Base-by-base conservation (phyloP, 2,888 invertebrate genomes). In the Drosophila longiperda region DNA sequence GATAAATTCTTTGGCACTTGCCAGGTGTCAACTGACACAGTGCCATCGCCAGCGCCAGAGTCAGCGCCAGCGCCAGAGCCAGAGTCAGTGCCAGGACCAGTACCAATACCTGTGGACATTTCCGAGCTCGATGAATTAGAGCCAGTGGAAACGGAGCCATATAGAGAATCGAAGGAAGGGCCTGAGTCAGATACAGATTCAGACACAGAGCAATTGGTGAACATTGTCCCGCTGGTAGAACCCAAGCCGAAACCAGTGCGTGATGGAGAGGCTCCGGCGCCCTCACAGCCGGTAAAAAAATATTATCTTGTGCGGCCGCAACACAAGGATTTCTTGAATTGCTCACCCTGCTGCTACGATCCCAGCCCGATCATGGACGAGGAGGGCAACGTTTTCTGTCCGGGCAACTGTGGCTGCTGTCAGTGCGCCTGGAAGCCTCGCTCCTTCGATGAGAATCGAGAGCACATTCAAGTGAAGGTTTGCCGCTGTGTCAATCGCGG, bases 381-480 rank as follows among this genome's bases (percentile, higher is more conserved):
- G 12, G 80, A 83, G 0, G 85, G 87, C 3, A 82, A 79, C 11
- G 82, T 91, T 1, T 87, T 91, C 48, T 92, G 92, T 60, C 91
- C 92, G 0, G 85, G 82, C 26, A 84, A 90, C 29, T 92, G 92
- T 32, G 92, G 91, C 3, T 92, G 92, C 57, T 92, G 91, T 38
- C 73, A 83, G 42, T 92, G 92, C 45, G 81, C 92, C 0, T 92
- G 92, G 92, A 82, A 76, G 26, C 69, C 60, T 1, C 88, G 83
- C 2, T 66, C 72, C 3, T 74, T 75, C 3, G 59, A 73, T 1
- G 73, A 70, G 0, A 79, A 84, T 55, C 76, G 69, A 0, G 72
- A 78, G 3, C 91, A 85, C n/a, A 59, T 69, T 11, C 86, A 90
- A 64, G 71, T 92, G 0, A 89, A 88, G 64, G 84, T 92, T 15